Conservation (phyloP, 2,797 vertebrate genomes). For the Hapalemur alaotrensis region DNA sequence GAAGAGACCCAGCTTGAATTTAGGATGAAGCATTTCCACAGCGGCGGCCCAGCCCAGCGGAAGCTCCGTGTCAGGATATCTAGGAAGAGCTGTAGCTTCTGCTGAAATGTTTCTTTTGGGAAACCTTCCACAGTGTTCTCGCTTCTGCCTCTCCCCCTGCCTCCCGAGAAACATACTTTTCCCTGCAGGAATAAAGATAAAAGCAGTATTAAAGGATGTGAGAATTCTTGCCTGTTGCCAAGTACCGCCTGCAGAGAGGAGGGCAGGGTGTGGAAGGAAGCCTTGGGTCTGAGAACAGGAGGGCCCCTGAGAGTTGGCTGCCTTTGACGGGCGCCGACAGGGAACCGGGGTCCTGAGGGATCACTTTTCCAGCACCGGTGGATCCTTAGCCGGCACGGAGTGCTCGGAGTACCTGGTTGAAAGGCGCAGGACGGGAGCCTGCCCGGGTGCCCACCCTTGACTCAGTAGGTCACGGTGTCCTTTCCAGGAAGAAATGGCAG, state of each 20-base stretch:
- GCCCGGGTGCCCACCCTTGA: neutral
- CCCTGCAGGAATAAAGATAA: neutral
- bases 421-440: neutral
- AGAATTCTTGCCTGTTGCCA: neutral
- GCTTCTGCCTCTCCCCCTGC: neutral
- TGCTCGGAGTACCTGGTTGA: neutral
- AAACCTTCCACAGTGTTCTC: neutral
- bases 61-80: neutral
- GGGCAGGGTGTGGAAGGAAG: neutral
- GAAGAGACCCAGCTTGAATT: neutral
- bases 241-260: neutral
- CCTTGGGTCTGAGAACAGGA: neutral
- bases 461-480: neutral
- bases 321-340: neutral
- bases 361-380: neutral
- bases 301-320: neutral
- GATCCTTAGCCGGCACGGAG: neutral
- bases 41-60: neutral
- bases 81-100: neutral
- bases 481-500: neutral
- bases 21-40: neutral
- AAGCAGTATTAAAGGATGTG: neutral
- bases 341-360: neutral
- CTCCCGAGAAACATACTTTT: neutral
- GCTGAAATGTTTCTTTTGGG: neutral